Evolutionary conservation across 2,797 vertebrate species (phyloP).

Genomic region (Acrossocheilus fasciatus): DNA sequence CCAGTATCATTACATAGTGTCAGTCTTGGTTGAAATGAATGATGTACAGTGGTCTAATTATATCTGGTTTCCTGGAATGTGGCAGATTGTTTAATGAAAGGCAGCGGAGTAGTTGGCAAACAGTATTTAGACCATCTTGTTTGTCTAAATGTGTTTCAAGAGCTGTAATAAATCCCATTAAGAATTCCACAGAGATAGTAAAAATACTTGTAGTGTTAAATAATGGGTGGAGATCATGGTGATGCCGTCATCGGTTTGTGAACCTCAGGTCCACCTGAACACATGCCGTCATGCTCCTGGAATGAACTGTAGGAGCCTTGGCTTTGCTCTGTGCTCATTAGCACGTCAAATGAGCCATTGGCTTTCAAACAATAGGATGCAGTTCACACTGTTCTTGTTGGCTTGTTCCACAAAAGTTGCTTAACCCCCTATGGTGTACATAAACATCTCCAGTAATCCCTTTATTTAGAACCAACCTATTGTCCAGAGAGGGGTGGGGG

Average conservation of each 20-base stretch:
- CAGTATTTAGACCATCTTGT: constrained; percentile 13
- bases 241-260: background rate
- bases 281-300: background rate
- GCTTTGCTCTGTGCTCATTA: constrained; percentile 23
- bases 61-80: background rate
- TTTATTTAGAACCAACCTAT: constrained; percentile 37
- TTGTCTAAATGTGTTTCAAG: constrained; percentile 24
- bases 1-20: background rate
- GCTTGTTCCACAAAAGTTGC: constrained; percentile 12
- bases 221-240: constrained; percentile 8
- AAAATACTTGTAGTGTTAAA: constrained; percentile 28
- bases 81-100: background rate
- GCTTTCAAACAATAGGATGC: constrained; percentile 38
- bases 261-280: constrained; percentile 18
- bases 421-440: constrained; percentile 14
- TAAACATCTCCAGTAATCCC: constrained; percentile 19
- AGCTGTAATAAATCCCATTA: constrained; percentile 39
- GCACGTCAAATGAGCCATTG: constrained; percentile 10
- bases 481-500: constrained; percentile 17
- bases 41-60: background rate
- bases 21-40: constrained; percentile 1
- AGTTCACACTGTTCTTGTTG: constrained; percentile 40
- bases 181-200: constrained; percentile 28
- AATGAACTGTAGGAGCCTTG: constrained; percentile 7
- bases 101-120: background rate